These are phyloP conservation scores for Morphnarchus princeps DNA, from an alignment of 2,113 vertebrate genomes.

Conservation along the genomic window DNA sequence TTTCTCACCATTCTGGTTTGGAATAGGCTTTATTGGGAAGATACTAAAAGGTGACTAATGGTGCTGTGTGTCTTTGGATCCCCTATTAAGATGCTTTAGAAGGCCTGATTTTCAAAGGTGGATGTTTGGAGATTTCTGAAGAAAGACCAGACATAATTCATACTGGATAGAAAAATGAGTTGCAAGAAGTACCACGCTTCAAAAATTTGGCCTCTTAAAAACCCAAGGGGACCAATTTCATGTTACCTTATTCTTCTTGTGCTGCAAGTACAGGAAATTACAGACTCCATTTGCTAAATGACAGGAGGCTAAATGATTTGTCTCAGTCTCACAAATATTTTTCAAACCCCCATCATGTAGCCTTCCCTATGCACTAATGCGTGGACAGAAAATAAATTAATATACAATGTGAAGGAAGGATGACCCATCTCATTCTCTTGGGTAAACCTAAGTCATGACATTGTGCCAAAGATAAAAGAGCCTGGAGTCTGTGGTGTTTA, in stretches of 20 bases:
- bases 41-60: not conserved
- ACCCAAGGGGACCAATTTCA: not conserved
- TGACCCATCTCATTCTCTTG: not conserved
- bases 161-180: not conserved
- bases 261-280: conserved; percentile 31
- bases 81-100: not conserved
- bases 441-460: not conserved
- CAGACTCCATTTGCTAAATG: conserved; percentile 7
- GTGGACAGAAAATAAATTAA: not conserved
- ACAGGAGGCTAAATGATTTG: conserved; percentile 16
- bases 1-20: not conserved
- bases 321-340: not conserved
- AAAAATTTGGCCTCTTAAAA: not conserved
- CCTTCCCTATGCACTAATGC: not conserved
- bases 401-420: not conserved
- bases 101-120: not conserved
- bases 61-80: not conserved
- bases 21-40: not conserved
- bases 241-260: conserved; percentile 5
- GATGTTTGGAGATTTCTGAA: not conserved
- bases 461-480: not conserved
- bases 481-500: not conserved
- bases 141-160: not conserved
- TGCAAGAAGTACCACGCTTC: not conserved
- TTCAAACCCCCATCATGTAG: not conserved